Evolutionary conservation across 2,113 vertebrate genomes (phyloP).

Genomic region (Aramus guarauna): DNA sequence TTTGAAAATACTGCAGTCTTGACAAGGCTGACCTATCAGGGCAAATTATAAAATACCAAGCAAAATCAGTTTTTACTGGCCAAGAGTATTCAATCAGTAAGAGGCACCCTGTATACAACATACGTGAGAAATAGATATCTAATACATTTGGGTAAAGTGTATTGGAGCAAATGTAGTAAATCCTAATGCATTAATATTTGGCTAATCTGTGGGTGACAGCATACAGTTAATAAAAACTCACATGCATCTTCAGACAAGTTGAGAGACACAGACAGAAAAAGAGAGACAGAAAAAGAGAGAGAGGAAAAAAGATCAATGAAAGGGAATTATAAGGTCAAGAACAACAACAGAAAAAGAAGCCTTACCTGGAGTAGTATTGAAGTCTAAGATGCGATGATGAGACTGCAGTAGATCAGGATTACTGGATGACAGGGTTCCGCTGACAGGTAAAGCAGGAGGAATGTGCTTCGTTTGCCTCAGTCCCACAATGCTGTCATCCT

Average conservation of each 20-base stretch:
- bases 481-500: constrained; percentile 97
- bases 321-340: not conserved
- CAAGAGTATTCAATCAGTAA: not conserved
- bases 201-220: not conserved
- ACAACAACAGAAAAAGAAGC: not conserved
- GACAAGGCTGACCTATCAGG: not conserved
- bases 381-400: constrained; percentile 96
- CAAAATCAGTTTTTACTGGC: not conserved
- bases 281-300: too few relatives aligned
- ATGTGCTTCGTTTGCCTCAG: constrained; percentile 95
- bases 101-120: not conserved
- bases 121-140: not conserved
- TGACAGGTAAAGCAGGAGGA: constrained; percentile 91
- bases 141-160: not conserved
- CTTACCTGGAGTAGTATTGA: constrained; percentile 92
- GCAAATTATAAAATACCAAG: not conserved
- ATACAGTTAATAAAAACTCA: not conserved
- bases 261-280: not conserved
- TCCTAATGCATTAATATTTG: not conserved
- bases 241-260: not conserved
- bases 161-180: not conserved
- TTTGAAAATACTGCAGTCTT: not conserved
- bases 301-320: not conserved
- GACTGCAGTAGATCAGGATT: constrained; percentile 96
- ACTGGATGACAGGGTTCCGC: constrained; percentile 92